Conservation (phyloP, 1,140 invertebrate species). For the Chlorops oryzae region DNA sequence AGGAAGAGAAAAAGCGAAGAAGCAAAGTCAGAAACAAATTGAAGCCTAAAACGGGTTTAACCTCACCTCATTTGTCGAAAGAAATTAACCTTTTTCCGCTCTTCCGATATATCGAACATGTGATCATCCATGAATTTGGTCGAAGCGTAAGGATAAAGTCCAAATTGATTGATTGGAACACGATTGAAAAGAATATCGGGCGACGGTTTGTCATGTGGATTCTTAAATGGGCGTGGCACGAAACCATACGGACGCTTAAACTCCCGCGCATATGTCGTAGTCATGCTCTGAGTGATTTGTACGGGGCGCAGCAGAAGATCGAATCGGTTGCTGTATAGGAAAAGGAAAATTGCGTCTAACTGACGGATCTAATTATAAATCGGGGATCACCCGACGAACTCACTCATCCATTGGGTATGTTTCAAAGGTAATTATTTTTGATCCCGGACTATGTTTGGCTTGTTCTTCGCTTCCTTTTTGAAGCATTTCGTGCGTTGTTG, state of each 20-base stretch:
- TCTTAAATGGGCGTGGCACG: neutral
- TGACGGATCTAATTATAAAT: neutral
- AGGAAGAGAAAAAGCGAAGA: no score
- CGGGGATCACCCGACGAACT: no score
- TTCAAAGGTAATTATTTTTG: slow-evolving; percentile 12
- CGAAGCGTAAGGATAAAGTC: neutral
- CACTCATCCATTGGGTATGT: slow-evolving; percentile 13
- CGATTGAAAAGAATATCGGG: slow-evolving; percentile 13
- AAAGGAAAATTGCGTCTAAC: neutral
- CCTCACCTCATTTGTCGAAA: slow-evolving; percentile 12
- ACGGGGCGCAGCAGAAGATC: neutral
- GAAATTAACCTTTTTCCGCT: slow-evolving; percentile 11
- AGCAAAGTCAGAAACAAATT: no score
- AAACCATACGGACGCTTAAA: neutral
- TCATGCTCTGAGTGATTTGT: neutral
- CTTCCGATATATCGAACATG: slow-evolving; percentile 6
- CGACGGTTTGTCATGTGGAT: neutral
- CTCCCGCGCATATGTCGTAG: slow-evolving; percentile 9
- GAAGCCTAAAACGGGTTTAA: no score
- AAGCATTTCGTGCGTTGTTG: slow-evolving; percentile 10
- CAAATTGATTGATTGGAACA: slow-evolving; percentile 9
- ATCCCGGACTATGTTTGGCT: slow-evolving; percentile 1
- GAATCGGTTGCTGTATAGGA: slow-evolving; percentile 4
- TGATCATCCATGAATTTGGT: slow-evolving; percentile 15
- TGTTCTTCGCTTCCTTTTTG: neutral